Evolutionary conservation across 2,113 vertebrate genomes (phyloP).

Genomic region (Silurus glanis): DNA sequence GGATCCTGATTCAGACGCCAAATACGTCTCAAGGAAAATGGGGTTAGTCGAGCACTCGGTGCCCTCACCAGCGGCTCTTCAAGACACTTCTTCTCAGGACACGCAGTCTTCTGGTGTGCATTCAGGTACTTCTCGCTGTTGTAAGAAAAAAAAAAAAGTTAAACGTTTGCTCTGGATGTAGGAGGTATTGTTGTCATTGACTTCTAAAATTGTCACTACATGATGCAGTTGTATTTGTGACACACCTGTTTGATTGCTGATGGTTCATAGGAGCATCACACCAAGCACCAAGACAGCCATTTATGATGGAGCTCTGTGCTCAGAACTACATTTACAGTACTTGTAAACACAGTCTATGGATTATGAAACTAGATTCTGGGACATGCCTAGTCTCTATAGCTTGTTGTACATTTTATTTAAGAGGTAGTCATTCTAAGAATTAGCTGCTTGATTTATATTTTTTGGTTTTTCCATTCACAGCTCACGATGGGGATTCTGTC

Average conservation of each 20-base stretch:
- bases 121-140: background rate
- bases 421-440: background rate
- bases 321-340: background rate
- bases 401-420: background rate
- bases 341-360: background rate
- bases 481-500: slow-evolving; percentile 83
- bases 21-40: slow-evolving; percentile 52
- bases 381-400: background rate
- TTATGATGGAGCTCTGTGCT: background rate
- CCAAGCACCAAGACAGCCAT: background rate
- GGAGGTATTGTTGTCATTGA: background rate
- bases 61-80: slow-evolving; percentile 66
- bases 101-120: slow-evolving; percentile 73
- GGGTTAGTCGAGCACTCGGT: slow-evolving; percentile 45
- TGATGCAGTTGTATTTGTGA: background rate
- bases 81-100: slow-evolving; percentile 74
- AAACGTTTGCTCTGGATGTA: background rate
- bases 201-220: background rate
- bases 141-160: background rate
- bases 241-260: background rate
- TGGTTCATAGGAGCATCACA: background rate
- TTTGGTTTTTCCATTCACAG: slow-evolving; percentile 42
- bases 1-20: slow-evolving; percentile 55
- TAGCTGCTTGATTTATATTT: background rate
- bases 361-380: background rate